Percentiles rank a stretch among this genome's conserved stretches.
Conservation (phyloP, 2,888 invertebrate genomes). For the Metopia argyrocephala region DNA sequence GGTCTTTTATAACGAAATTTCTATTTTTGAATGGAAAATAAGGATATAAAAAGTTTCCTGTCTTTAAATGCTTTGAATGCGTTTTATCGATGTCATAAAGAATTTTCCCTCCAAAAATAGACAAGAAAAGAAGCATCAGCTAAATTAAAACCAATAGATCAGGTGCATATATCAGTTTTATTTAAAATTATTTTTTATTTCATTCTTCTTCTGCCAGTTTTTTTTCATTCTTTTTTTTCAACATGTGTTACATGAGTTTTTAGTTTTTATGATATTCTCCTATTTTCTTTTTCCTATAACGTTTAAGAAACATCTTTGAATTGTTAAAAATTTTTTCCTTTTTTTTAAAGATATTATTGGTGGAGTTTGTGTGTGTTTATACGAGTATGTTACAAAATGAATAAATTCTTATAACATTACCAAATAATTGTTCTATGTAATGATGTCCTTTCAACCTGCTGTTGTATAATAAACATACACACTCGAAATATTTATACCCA, state of each 20-base stretch:
- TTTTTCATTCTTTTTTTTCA: conserved; percentile 31
- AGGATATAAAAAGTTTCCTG: too few relatives aligned
- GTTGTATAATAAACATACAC: conserved; percentile 48
- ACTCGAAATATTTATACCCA: background rate
- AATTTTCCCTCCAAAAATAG: conserved; percentile 50
- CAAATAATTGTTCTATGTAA: conserved; percentile 64
- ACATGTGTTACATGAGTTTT: conserved; percentile 54
- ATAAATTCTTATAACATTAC: conserved; percentile 56
- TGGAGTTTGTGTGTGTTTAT: conserved; percentile 10
- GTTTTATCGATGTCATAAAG: background rate
- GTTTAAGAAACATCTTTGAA: conserved; percentile 23
- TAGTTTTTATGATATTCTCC: conserved; percentile 4
- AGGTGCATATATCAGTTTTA: conserved; percentile 44
- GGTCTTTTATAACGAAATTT: too few relatives aligned
- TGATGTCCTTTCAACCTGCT: conserved; percentile 65
- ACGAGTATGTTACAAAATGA: conserved; percentile 47
- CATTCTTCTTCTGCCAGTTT: background rate
- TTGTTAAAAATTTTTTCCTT: conserved; percentile 15
- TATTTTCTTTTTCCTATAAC: conserved; percentile 29
- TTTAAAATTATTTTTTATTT: background rate
- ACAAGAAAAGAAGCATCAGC: background rate
- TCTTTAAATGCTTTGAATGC: background rate
- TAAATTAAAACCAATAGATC: conserved; percentile 46
- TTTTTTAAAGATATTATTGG: background rate
- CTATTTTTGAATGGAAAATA: too few relatives aligned